Percentiles rank a stretch among this genome's conserved stretches.
Evolutionary conservation across 30 jellyfish, hydroid and myxozoan species (phyloP).

Genomic region (Pelagia noctiluca): DNA sequence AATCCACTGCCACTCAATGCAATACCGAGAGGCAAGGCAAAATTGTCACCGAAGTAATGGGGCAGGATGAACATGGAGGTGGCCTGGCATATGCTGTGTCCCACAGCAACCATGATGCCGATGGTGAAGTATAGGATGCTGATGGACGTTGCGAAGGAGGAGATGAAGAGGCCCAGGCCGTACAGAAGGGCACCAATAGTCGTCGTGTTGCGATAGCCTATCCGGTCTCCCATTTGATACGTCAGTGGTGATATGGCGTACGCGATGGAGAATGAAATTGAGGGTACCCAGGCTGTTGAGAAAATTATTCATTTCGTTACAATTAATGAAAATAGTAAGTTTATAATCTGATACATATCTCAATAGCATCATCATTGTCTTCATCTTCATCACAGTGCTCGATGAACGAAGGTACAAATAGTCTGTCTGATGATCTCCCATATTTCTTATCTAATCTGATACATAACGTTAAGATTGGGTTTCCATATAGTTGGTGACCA

Average conservation of each 20-base stretch:
- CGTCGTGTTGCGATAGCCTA: slow-evolving; percentile 66
- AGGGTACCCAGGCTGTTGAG: slow-evolving; percentile 69
- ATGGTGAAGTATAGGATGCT: slow-evolving; percentile 55
- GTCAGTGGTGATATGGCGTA: slow-evolving; percentile 43
- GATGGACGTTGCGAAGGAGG: slow-evolving; percentile 54
- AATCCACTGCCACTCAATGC: slow-evolving; percentile 74
- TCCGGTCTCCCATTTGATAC: slow-evolving; percentile 48
- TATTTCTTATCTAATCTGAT: no score
- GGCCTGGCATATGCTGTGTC: slow-evolving; percentile 53
- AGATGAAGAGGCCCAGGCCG: slow-evolving; percentile 65
- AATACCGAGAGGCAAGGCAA: slow-evolving; percentile 58
- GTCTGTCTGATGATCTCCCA: no score
- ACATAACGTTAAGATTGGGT: no score
- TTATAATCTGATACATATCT: no score
- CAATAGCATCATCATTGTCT: no score
- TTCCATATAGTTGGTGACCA: no score
- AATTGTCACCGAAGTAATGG: slow-evolving; percentile 51
- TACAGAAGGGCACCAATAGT: slow-evolving; percentile 47
- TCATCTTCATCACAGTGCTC: no score
- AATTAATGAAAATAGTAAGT: no score
- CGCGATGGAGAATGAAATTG: slow-evolving; percentile 57
- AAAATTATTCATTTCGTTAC: no score
- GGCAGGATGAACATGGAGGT: slow-evolving; percentile 75
- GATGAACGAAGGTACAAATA: no score
- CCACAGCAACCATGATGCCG: slow-evolving; percentile 72